Evolutionary conservation across 2,888 invertebrate genomes (phyloP), one percentile per base, ranked within the genome.

Genomic region (Tinea pellionella): DNA sequence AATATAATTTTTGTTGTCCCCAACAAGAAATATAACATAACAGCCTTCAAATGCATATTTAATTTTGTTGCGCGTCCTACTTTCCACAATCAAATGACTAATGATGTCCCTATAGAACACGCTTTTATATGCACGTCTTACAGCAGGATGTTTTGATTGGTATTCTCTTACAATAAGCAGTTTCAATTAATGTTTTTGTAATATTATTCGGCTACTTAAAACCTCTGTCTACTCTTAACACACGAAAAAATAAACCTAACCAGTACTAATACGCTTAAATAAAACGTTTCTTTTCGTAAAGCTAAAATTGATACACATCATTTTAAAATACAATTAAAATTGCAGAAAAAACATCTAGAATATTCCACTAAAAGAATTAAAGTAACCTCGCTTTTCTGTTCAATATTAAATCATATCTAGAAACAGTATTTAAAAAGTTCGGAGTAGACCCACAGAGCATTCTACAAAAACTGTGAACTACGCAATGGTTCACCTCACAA

Each of bases 351-450:
- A n/a, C n/a, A n/a, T n/a, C n/a, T n/a, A n/a, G n/a, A n/a, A n/a
- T n/a, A n/a, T n/a, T n/a, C n/a, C n/a, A n/a, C n/a, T n/a, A n/a
- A n/a, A n/a, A n/a, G n/a, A n/a, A n/a, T n/a, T n/a, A n/a, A n/a
- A n/a, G n/a, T n/a, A n/a, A n/a, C n/a, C n/a, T n/a, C n/a, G n/a
- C n/a, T n/a, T n/a, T n/a, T n/a, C 2, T 24, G 6, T 24, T 24
- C 6, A 24, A 37, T 59, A 29, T 41, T 62, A 9, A 63, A 63
- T 19, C 61, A 63, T 63, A 63, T 62, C 60, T 2, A 62, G 62
- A 1, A 60, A 61, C 7, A 59, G 37, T 12, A 61, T 62, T 1
- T 6, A 11, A 2, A n/a, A 24, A 24, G 24, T 24, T 24, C 24
- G 6, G 24, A 24, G 24, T 24, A 24, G 24, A 24, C 24, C 24